A percentile compares a stretch with the other conserved stretches of the same genome.
Evolutionary conservation across 1,140 invertebrate genomes (phyloP).

Genomic region (Scaptomyza montana): DNA sequence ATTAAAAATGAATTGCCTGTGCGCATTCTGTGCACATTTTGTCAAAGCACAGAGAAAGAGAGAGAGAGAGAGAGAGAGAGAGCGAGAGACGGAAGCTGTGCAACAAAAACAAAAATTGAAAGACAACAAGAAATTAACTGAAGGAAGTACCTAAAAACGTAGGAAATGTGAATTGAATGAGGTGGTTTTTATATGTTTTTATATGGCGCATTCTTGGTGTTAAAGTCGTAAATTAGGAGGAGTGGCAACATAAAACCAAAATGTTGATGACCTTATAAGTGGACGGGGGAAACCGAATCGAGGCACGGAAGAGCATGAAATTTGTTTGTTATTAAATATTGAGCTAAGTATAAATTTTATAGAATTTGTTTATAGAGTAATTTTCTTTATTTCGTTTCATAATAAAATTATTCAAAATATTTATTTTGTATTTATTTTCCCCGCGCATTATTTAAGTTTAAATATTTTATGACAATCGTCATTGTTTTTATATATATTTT

Average conservation of each 20-base stretch:
- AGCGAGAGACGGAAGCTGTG: no score
- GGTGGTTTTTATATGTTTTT: constrained; percentile 1
- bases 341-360: no score
- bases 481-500: constrained; percentile 21
- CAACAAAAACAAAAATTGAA: constrained; percentile 10
- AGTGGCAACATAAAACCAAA: constrained; percentile 28
- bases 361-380: no score
- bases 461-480: constrained; percentile 27
- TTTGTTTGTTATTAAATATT: no score
- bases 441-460: background rate
- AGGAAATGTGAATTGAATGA: constrained; percentile 3
- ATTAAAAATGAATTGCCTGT: constrained; percentile 73
- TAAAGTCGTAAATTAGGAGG: constrained; percentile 30
- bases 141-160: background rate
- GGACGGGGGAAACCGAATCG: no score
- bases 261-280: constrained; percentile 29
- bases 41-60: background rate
- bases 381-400: constrained; percentile 11
- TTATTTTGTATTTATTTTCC: background rate
- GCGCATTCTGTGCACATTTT: constrained; percentile 23
- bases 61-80: no score
- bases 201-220: background rate
- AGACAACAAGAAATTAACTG: constrained; percentile 26
- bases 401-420: constrained; percentile 5
- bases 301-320: no score